Evolutionary conservation across 2,113 vertebrate genomes (phyloP).

Genomic region (Trinectes maculatus): DNA sequence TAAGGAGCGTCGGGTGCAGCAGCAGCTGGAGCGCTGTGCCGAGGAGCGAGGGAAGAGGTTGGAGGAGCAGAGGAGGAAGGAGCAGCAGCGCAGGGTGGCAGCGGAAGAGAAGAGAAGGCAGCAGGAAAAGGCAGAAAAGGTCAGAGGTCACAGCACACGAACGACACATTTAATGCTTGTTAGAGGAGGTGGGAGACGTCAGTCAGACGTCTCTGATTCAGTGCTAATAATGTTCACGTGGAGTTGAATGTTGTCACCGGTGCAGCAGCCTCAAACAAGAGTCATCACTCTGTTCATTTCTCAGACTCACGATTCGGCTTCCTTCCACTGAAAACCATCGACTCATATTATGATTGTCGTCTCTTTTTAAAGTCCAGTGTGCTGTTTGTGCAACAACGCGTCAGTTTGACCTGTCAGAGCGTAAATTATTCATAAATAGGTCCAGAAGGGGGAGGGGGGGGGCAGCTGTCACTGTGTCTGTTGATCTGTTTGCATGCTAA

Average conservation of each 20-base stretch:
- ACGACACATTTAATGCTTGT: neutral
- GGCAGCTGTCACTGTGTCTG: neutral
- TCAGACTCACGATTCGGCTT: constrained; percentile 37
- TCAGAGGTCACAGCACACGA: constrained; percentile 68
- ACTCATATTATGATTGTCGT: constrained; percentile 7
- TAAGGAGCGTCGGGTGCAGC: constrained; percentile 87
- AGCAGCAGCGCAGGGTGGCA: constrained; percentile 86
- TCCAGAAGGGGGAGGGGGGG: neutral
- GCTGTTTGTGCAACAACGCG: neutral
- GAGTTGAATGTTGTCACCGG: no score
- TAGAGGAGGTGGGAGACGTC: no score
- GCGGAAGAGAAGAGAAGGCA: constrained; percentile 90
- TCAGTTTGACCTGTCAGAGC: neutral
- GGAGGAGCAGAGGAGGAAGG: constrained; percentile 88
- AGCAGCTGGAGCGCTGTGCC: constrained; percentile 88
- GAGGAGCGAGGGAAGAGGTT: constrained; percentile 89
- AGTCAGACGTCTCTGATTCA: no score
- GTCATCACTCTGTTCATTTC: neutral
- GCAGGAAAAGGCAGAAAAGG: constrained; percentile 89
- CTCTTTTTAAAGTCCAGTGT: neutral
- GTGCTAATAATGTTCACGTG: no score
- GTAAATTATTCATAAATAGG: constrained; percentile 19
- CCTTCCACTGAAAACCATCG: constrained; percentile 9
- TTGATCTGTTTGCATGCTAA: constrained; percentile 58
- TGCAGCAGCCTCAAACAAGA: no score